Conservation (phyloP, 2,888 invertebrate species). For the Spatulosminthurus flaviceps region DNA sequence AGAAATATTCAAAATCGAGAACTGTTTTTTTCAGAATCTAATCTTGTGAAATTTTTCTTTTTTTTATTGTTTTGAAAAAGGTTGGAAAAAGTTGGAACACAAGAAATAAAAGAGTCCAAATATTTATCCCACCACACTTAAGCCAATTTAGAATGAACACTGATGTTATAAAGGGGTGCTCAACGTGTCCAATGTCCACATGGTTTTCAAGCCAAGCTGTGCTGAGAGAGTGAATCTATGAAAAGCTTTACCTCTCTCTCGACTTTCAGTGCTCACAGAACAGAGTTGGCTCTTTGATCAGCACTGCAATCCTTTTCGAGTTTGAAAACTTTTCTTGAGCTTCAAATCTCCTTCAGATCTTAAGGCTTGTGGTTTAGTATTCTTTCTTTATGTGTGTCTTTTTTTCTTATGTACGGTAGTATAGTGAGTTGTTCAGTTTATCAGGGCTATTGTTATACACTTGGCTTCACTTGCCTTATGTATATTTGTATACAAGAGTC, state of each 20-base stretch:
- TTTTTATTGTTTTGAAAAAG: neutral
- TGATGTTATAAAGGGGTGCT: neutral
- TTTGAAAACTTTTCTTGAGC: slow-evolving; percentile 5
- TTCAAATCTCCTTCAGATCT: neutral
- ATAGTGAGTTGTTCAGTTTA: neutral
- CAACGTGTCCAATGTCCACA: slow-evolving; percentile 13
- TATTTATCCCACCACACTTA: no score
- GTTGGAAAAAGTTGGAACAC: neutral
- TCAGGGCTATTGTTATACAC: slow-evolving; percentile 10
- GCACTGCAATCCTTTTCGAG: neutral
- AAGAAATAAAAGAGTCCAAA: neutral
- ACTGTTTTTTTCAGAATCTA: neutral
- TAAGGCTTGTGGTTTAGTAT: neutral
- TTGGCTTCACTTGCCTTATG: neutral
- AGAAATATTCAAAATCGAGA: neutral
- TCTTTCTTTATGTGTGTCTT: no score
- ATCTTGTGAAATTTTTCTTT: slow-evolving; percentile 11
- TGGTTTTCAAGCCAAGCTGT: neutral
- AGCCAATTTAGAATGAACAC: no score
- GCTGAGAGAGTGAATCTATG: neutral
- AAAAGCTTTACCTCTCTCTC: slow-evolving; percentile 8
- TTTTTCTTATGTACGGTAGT: no score
- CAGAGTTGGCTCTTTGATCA: slow-evolving; percentile 5
- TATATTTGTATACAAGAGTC: no score
- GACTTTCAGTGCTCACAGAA: neutral